Conservation (phyloP, 2,797 vertebrate genomes). For the Silurus aristotelis region DNA sequence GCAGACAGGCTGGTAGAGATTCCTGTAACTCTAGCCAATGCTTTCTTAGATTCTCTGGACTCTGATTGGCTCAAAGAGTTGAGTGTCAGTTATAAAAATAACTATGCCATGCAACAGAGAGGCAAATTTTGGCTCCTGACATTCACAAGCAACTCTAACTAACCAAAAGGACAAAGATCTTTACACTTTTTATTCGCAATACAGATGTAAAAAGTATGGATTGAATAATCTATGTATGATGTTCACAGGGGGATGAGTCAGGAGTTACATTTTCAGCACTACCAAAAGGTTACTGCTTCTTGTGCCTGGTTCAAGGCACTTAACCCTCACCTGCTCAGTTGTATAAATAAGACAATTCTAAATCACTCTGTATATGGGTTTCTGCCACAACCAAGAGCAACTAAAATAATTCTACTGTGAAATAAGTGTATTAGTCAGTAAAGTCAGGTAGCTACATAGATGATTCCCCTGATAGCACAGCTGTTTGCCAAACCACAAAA, state of each 20-base stretch:
- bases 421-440: too few species aligned
- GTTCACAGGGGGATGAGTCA: neutral
- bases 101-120: slow-evolving; percentile 40
- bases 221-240: neutral
- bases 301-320: too few species aligned
- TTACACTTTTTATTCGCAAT: neutral
- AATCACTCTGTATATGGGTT: too few species aligned
- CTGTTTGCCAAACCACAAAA: too few species aligned
- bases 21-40: slow-evolving; percentile 66
- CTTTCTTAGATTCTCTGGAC: slow-evolving; percentile 62
- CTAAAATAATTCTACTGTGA: too few species aligned
- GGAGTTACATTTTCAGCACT: too few species aligned
- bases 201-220: neutral
- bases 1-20: slow-evolving; percentile 40
- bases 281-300: neutral
- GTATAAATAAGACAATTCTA: too few species aligned
- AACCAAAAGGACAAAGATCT: neutral
- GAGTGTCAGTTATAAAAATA: slow-evolving; percentile 68
- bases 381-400: too few species aligned
- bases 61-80: slow-evolving; percentile 54
- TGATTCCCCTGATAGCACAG: too few species aligned
- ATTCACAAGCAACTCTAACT: slow-evolving; percentile 6
- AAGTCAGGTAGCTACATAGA: too few species aligned
- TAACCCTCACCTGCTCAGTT: too few species aligned
- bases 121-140: slow-evolving; percentile 17